These are phyloP conservation scores for Stenopsyche tienmushanensis DNA, from an alignment of 1,140 invertebrate species.

Conservation along the genomic window DNA sequence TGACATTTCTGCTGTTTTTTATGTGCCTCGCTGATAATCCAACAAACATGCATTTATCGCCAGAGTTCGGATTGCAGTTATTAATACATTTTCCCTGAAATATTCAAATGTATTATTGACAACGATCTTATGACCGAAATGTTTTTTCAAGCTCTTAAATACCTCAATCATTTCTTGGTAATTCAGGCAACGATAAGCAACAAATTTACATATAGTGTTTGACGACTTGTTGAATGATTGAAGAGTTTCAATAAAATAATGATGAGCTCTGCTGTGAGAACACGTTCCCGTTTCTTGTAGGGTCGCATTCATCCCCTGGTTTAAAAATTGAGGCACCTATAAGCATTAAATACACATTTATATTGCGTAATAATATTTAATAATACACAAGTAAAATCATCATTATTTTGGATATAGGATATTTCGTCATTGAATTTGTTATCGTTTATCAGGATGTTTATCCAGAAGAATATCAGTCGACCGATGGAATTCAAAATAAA, in stretches of 20 bases:
- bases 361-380: too few relatives aligned
- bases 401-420: too few relatives aligned
- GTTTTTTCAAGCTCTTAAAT: slow-evolving; percentile 6
- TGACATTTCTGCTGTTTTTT: slow-evolving; percentile 18
- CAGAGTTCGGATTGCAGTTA: slow-evolving; percentile 23
- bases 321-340: slow-evolving; percentile 30
- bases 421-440: too few relatives aligned
- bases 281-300: slow-evolving; percentile 29
- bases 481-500: too few relatives aligned
- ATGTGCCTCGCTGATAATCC: slow-evolving; percentile 23
- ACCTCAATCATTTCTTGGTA: slow-evolving; percentile 25
- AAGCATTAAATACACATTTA: slow-evolving; percentile 1
- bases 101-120: not conserved
- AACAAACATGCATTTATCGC: slow-evolving; percentile 26
- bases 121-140: not conserved
- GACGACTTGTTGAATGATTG: slow-evolving; percentile 10
- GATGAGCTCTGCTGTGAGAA: slow-evolving; percentile 28
- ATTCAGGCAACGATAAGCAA: slow-evolving; percentile 24
- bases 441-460: too few relatives aligned
- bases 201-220: slow-evolving; percentile 16
- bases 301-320: slow-evolving; percentile 30
- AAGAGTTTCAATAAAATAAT: slow-evolving; percentile 32
- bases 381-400: too few relatives aligned
- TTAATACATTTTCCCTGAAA: slow-evolving; percentile 33
- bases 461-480: too few relatives aligned